These are phyloP conservation scores for Caenorhabditis becei DNA, from an alignment of 2,888 invertebrate genomes.

Conservation along the genomic window DNA sequence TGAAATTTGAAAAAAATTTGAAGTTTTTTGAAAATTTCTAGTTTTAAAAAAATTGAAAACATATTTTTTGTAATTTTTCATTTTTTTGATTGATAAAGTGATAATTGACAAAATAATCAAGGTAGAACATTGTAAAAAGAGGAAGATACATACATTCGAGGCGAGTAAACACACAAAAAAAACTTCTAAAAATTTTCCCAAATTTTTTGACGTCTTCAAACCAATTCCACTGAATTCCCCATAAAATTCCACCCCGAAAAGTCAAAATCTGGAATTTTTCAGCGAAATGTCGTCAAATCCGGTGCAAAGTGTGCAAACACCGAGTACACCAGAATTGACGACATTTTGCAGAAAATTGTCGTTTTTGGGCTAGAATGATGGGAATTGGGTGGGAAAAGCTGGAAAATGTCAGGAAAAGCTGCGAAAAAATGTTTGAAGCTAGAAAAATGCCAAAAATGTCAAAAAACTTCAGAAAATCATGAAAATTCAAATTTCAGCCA, in stretches of 20 bases:
- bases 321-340: neutral
- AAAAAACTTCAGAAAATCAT: too few relatives aligned
- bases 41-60: too few relatives aligned
- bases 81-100: too few relatives aligned
- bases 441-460: too few relatives aligned
- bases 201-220: neutral
- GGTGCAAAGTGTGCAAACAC: neutral
- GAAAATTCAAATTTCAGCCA: constrained; percentile 9
- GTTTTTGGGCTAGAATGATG: neutral
- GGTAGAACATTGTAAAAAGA: too few relatives aligned
- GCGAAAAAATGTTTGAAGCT: neutral
- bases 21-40: too few relatives aligned
- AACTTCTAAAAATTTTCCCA: too few relatives aligned
- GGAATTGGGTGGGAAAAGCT: neutral
- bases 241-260: neutral
- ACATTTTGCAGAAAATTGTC: neutral
- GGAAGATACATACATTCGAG: neutral
- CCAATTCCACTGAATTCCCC: neutral
- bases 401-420: neutral
- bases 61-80: too few relatives aligned
- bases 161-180: too few relatives aligned
- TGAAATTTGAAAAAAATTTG: too few relatives aligned
- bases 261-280: neutral
- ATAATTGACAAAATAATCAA: too few relatives aligned
- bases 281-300: neutral